Evolutionary conservation across 2,888 invertebrate species (phyloP).

Genomic region (Caenorhabditis uteleia): DNA sequence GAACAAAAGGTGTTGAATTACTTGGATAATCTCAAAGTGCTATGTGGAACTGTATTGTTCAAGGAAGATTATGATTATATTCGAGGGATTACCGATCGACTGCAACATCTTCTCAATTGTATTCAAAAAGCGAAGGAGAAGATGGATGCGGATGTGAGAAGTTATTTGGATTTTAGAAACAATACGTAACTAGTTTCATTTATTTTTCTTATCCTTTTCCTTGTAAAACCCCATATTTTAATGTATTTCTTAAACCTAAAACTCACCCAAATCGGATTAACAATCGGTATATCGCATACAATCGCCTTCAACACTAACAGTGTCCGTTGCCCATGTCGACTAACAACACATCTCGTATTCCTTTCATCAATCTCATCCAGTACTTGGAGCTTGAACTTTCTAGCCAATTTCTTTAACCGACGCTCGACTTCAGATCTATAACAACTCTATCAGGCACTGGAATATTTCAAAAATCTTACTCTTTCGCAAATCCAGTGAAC

Average conservation of each 20-base stretch:
- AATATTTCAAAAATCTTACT: conserved; percentile 2
- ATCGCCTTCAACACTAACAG: conserved; percentile 36
- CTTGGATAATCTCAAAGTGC: too few relatives aligned
- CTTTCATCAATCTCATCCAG: conserved; percentile 13
- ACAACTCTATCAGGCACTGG: neutral
- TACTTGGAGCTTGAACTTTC: conserved; percentile 14
- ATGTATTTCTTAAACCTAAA: neutral
- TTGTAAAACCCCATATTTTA: neutral
- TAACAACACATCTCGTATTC: conserved; percentile 35
- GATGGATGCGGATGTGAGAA: too few relatives aligned
- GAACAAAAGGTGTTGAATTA: too few relatives aligned
- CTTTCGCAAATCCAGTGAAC: conserved; percentile 35
- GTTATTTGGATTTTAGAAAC: too few relatives aligned
- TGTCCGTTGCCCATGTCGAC: conserved; percentile 35
- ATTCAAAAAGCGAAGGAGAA: too few relatives aligned
- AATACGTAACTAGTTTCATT: too few relatives aligned
- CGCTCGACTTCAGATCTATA: conserved; percentile 24
- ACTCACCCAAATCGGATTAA: conserved; percentile 40
- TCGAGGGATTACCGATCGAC: too few relatives aligned
- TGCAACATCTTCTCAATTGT: too few relatives aligned
- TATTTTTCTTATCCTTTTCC: too few relatives aligned
- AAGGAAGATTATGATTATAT: too few relatives aligned
- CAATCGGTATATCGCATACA: conserved; percentile 27
- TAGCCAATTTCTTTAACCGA: conserved; percentile 13
- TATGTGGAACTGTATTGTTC: too few relatives aligned